Evolutionary conservation across 2,113 vertebrate species (phyloP).

Genomic region (Ursus arctos): DNA sequence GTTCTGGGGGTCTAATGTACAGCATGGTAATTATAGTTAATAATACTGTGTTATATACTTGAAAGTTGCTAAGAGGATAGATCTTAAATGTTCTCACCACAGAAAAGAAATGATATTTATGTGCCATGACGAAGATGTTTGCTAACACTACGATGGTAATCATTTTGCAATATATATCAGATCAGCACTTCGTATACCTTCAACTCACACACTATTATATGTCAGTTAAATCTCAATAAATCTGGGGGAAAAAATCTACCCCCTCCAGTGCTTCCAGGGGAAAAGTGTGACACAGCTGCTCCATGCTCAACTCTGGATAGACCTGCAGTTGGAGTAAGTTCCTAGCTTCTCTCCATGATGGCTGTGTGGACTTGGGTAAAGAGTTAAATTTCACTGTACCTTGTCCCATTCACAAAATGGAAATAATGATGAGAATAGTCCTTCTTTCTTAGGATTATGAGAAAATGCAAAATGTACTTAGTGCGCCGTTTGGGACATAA

Average conservation of each 20-base stretch:
- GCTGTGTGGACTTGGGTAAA: neutral
- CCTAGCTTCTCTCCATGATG: neutral
- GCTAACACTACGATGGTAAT: neutral
- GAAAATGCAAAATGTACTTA: neutral
- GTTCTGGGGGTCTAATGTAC: neutral
- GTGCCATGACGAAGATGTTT: neutral
- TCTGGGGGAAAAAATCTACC: neutral
- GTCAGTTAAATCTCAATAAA: neutral
- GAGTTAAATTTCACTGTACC: neutral
- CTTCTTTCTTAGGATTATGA: neutral
- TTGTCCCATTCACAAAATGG: neutral
- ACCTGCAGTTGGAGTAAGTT: neutral
- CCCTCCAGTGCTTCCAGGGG: neutral
- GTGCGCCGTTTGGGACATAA: neutral
- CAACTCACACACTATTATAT: neutral
- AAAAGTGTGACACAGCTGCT: neutral
- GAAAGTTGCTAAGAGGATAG: neutral
- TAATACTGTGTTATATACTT: neutral
- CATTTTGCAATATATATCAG: neutral
- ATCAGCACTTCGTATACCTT: neutral
- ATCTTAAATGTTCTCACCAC: neutral
- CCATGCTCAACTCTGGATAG: neutral
- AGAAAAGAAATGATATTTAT: neutral
- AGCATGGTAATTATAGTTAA: neutral
- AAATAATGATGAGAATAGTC: neutral